Base-by-base conservation (phyloP, 2,113 vertebrate species). In the Tor tambroides region DNA sequence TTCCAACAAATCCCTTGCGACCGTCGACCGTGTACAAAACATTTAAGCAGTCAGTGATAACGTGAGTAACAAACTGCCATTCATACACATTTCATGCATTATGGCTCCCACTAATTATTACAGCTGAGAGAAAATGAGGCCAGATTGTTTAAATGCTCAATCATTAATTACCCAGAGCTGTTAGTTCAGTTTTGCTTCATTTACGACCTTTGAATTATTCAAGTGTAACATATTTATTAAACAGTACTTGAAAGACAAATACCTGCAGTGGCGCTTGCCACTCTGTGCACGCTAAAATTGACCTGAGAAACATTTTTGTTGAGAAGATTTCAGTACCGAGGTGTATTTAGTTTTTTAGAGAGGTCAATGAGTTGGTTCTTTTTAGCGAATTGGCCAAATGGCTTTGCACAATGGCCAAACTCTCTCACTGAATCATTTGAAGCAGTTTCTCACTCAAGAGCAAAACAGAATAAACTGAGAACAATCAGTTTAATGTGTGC, bases 151-250 rank as follows among this genome's bases (percentile, higher is more conserved):
- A 35, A 41, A 74, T 41, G 1, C 35, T 41, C 71, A 30, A 28
- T 30, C 67, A 74, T 74, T 74, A n/a, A 41, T 74, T 41, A 41
- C 46, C 30, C 54, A 80, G 19, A 80, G 77, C 77, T 80, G 51
- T 80, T 80, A 8, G 4, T 26, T 80, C 8, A 35, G 14, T 54
- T 78, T 80, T 41, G 26, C 61, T 69, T 69, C 30, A 83, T 59
- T 43, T 26, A 56, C 3, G 23, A 65, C 54, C 23, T 26, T 41
- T 63, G 19, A 46, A 65, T 21, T 65, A 5, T 46, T 81, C 23
- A 41, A 43, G 11, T 21, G 15, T 43, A 21, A 43, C 14, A 14
- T 30, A 43, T 75, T 26, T 75, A 41, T 26, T 26, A 5, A 72
- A 65, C n/a, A n/a, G 19, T 23, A 59, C 19, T 23, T 59, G 61